Percentiles rank a stretch among this genome's conserved stretches.
Conservation (phyloP, 30 jellyfish, hydroid and myxozoan genomes). For the Aurelia sp. region DNA sequence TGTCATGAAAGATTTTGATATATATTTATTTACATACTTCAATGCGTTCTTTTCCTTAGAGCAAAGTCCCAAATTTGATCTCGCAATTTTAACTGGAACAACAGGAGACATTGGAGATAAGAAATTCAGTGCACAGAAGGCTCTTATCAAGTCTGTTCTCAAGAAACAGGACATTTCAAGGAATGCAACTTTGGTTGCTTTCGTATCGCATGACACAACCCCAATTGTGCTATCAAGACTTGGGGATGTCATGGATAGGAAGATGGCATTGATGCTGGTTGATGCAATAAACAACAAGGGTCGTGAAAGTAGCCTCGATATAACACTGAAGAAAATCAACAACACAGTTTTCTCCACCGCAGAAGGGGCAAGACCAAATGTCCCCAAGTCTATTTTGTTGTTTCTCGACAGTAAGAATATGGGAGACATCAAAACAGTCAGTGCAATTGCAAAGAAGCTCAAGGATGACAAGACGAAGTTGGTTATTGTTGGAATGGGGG, state of each 20-base stretch:
- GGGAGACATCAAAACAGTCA: slow-evolving; percentile 45
- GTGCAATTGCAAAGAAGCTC: slow-evolving; percentile 67
- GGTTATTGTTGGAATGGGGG: slow-evolving; percentile 75
- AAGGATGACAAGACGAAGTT: slow-evolving; percentile 68
- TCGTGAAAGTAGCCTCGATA: slow-evolving; percentile 24
- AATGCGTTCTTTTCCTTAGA: not conserved
- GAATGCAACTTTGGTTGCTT: slow-evolving; percentile 36
- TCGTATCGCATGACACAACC: slow-evolving; percentile 42
- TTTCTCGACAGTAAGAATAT: slow-evolving; percentile 62
- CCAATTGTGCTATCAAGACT: slow-evolving; percentile 31
- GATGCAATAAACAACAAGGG: slow-evolving; percentile 18
- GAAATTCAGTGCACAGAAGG: slow-evolving; percentile 52
- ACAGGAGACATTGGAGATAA: slow-evolving; percentile 31
- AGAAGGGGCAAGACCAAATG: slow-evolving; percentile 76
- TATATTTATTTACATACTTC: not conserved
- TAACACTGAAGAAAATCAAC: slow-evolving; percentile 64
- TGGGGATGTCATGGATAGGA: slow-evolving; percentile 30
- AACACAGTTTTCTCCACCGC: slow-evolving; percentile 74
- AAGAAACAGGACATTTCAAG: slow-evolving; percentile 33
- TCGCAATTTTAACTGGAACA: slow-evolving; percentile 60
- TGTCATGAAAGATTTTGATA: not conserved
- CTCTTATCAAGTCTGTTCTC: slow-evolving; percentile 23
- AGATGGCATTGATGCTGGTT: not conserved
- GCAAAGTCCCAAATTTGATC: slow-evolving; percentile 33
- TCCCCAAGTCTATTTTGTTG: slow-evolving; percentile 78